Percentiles rank a stretch among this genome's conserved stretches.
Evolutionary conservation across 2,113 vertebrate species (phyloP).

Genomic region (Plectropomus leopardus): DNA sequence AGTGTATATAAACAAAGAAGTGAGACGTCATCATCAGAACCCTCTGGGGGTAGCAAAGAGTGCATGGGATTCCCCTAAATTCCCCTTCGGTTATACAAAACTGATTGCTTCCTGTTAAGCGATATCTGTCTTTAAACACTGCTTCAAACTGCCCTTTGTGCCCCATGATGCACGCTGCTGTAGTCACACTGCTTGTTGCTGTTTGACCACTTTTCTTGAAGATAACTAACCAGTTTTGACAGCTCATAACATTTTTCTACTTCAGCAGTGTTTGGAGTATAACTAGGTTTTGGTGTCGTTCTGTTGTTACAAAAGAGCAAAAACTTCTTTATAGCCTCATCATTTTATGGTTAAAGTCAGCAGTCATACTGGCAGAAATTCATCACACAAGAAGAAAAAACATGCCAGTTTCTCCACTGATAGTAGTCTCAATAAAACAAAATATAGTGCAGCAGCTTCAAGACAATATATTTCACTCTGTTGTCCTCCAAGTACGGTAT

Average conservation of each 20-base stretch:
- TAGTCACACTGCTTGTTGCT: neutral
- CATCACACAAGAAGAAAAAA: neutral
- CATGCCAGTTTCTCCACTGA: neutral
- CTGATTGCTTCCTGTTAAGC: neutral
- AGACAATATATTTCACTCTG: neutral
- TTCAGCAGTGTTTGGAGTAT: neutral
- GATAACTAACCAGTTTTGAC: neutral
- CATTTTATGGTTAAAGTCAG: neutral
- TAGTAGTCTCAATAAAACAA: neutral
- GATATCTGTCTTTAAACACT: neutral
- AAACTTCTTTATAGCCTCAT: neutral
- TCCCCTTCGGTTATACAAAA: conserved; percentile 41
- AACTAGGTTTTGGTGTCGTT: neutral
- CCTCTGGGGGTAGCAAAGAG: conserved; percentile 31
- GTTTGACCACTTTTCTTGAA: neutral
- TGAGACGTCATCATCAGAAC: conserved; percentile 22
- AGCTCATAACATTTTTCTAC: no score
- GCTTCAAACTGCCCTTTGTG: no score
- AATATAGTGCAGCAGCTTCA: neutral
- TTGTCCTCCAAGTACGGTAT: neutral
- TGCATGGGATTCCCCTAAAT: conserved; percentile 64
- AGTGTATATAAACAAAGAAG: conserved; percentile 54
- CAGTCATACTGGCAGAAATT: neutral
- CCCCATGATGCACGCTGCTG: neutral
- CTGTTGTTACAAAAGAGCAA: neutral